Base-by-base conservation (phyloP, 2,888 invertebrate genomes). In the Brachyopa scutellaris region DNA sequence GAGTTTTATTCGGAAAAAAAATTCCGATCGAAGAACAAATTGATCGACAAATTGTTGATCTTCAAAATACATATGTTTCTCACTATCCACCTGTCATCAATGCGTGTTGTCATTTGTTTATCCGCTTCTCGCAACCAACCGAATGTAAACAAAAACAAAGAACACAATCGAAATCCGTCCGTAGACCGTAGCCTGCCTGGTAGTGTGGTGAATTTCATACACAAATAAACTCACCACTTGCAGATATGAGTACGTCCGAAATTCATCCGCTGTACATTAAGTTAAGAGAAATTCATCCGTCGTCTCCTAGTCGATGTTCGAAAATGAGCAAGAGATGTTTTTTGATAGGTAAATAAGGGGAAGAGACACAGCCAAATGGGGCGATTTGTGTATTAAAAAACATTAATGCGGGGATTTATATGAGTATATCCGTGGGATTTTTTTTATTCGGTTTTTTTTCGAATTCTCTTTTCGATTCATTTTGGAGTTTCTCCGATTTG, bases 391-490 rank as follows among this genome's bases (percentile, higher is more conserved):
- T 42, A 26, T 19, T 51, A 26, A 64, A 57, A 66, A 66, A 66
- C 21, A 57, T 8, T 21, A 36, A 47, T 47, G 9, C 2, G 42
- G 8, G 57, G 51, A 53, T 76, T 61, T 33, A 33, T 53, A 49
- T 42, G 38, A 55, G 40, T 57, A 42, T 76, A 62, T 55, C 40
- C 15, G 11, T 67, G 62, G 64, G 82, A 70, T 45, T 33, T 42
- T 59, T 55, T 19, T 23, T 19, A 4, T 62, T 67, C 3, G 26
- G 26, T 78, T 70, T 62, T 23, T 70, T 62, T 80, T 80, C 80
- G 80, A 77, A 82, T 61, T 70, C 77, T 72, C 77, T 77, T 82
- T 78, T 67, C 80, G 42, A 76, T 76, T 76, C 62, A 69, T 80
- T 76, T n/a, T 80, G 69, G 55, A 53, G 67, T 76, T 80, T 80